These are phyloP conservation scores for Pygocentrus nattereri DNA, from an alignment of 2,797 vertebrate genomes.

Conservation along the genomic window DNA sequence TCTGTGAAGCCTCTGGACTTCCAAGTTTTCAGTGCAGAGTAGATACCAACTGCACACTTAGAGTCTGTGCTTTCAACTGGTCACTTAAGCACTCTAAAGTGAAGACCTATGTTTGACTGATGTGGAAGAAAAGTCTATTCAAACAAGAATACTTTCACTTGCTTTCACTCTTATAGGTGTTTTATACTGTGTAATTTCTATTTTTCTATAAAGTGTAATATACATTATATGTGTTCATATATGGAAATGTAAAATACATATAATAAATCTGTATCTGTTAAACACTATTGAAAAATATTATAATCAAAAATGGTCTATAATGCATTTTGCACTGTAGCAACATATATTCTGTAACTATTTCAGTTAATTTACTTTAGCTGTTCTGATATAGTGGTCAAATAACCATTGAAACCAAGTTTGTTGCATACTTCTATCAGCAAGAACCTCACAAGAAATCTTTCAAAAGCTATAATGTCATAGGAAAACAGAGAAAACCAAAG, in stretches of 20 bases:
- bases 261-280: too few species aligned
- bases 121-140: background rate
- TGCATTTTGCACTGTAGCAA: too few species aligned
- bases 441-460: background rate
- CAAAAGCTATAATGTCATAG: background rate
- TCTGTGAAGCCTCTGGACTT: background rate
- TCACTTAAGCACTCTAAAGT: background rate
- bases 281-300: too few species aligned
- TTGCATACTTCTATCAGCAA: constrained; percentile 34
- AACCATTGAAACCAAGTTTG: constrained; percentile 20
- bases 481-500: background rate
- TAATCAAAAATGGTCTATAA: too few species aligned
- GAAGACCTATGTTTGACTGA: background rate
- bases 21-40: background rate
- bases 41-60: background rate
- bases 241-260: too few species aligned
- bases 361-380: constrained; percentile 26
- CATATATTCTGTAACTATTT: too few species aligned
- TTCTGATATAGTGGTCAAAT: background rate
- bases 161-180: background rate
- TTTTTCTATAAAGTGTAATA: too few species aligned
- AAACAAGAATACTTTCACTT: background rate
- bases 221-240: too few species aligned
- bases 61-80: background rate
- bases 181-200: background rate